phyloP scores from a whole-genome alignment of 2,797 vertebrate species.

The Natrix natrix region DNA sequence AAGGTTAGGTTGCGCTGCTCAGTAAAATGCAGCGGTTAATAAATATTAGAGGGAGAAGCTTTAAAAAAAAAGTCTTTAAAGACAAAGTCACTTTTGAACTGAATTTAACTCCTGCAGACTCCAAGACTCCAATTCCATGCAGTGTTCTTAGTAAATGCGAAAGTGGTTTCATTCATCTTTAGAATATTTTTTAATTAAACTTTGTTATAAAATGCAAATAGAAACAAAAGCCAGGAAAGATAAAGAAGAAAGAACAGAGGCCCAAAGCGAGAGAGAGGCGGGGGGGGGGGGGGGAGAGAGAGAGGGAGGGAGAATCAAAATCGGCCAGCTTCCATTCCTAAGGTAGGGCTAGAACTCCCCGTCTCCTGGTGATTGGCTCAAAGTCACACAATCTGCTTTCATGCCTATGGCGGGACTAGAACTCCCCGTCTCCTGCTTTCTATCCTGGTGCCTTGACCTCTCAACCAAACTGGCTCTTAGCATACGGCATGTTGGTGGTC shows the following conservation, averaged over 20 bases:
- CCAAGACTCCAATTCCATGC: not conserved
- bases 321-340: no score
- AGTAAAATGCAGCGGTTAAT: not conserved
- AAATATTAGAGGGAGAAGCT: not conserved
- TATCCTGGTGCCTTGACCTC: no score
- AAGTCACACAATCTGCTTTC: no score
- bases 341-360: no score
- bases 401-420: no score
- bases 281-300: accelerated
- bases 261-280: accelerated
- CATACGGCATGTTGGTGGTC: no score
- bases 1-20: not conserved
- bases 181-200: not conserved
- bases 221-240: not conserved
- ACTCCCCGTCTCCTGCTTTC: no score
- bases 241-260: not conserved
- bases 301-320: no score
- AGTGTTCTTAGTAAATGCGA: not conserved
- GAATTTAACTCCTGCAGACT: not conserved
- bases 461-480: no score
- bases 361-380: no score
- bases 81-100: not conserved
- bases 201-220: not conserved
- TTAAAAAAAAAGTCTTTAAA: not conserved
- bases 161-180: not conserved